Percentiles rank a stretch among this genome's conserved stretches.
These are phyloP conservation scores for Camelus dromedarius DNA, from an alignment of 2,113 vertebrate genomes.

Conservation along the genomic window DNA sequence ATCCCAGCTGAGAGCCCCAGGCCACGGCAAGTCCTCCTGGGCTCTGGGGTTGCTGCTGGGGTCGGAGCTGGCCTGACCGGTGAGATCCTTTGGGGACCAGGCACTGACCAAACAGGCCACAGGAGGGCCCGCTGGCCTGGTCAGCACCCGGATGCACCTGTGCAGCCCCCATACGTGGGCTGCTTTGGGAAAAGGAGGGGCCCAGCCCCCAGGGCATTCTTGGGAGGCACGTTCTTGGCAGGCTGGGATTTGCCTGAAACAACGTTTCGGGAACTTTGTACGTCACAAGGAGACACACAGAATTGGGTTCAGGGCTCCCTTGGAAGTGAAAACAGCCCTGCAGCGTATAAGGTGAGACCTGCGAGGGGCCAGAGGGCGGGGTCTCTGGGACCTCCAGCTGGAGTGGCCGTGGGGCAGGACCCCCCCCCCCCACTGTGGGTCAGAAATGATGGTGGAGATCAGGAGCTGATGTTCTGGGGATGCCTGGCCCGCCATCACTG, in stretches of 20 bases:
- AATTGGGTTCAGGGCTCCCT: too few relatives aligned
- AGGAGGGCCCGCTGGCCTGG: background rate
- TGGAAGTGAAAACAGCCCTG: fast-evolving
- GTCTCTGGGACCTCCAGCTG: fast-evolving
- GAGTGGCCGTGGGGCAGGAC: fast-evolving
- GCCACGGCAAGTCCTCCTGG: fast-evolving
- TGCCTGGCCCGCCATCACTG: fast-evolving
- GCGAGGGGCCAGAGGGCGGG: fast-evolving
- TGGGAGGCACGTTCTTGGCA: fast-evolving
- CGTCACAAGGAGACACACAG: fast-evolving
- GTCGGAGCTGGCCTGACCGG: fast-evolving
- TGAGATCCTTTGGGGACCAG: fast-evolving
- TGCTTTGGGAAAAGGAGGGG: fast-evolving
- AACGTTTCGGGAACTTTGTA: fast-evolving
- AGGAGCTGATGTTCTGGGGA: fast-evolving
- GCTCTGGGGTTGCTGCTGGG: fast-evolving
- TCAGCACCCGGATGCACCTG: fast-evolving
- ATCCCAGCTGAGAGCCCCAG: background rate
- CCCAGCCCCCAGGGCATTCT: fast-evolving
- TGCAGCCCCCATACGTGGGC: fast-evolving
- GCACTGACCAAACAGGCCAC: fast-evolving
- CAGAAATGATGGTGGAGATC: fast-evolving
- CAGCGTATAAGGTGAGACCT: fast-evolving
- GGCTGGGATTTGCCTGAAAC: fast-evolving
- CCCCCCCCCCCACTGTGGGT: fast-evolving